Base-by-base conservation (phyloP, 2,888 invertebrate species). In the Dryadula phaetusa region DNA sequence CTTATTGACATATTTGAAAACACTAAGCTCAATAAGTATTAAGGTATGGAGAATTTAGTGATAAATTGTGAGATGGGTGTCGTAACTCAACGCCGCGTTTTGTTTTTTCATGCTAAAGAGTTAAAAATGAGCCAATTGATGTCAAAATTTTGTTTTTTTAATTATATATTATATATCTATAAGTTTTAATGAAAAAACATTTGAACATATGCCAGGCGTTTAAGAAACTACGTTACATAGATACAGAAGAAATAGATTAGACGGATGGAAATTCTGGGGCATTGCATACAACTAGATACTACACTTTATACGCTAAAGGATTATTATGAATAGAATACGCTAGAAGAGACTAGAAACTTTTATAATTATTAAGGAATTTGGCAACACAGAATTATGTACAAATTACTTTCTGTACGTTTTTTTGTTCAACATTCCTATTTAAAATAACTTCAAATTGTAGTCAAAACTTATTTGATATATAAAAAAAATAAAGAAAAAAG, bases 241-340 rank as follows among this genome's bases (percentile, higher is more conserved):
- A 85, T 90, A 92, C 84, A 91, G 89, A 88, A 91, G 90, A 88
- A 56, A 89, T 90, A 92, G 85, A 82, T 81, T 84, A 88, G 92
- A 92, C 93, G 93, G 93, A 93, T 93, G 93, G 93, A 93, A 92
- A 91, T 89, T 91, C 93, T 93, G 93, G 93, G 93, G 93, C 93
- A 85, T 89, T 90, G 91, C 90, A 84, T 71, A 62, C 60, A 86
- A 58, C 82, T 83, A 83, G 80, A 78, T 69, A 75, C 79, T 81
- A 82, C 69, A 62, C 72, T 73, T 66, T 67, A 71, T 75, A 77
- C 74, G 74, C 79, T 80, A 80, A 76, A 73, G 74, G 73, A 32
- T 52, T 52, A 32, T 32, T 52, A 52, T 77, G 71, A 75, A 76
- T 75, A 73, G 66, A 72, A 70, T 66, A 74, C 64, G 62, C 75